A percentile compares a stretch with the other conserved stretches of the same genome.
Evolutionary conservation across 2,113 vertebrate genomes (phyloP).

Genomic region (Callocephalon fimbriatum): DNA sequence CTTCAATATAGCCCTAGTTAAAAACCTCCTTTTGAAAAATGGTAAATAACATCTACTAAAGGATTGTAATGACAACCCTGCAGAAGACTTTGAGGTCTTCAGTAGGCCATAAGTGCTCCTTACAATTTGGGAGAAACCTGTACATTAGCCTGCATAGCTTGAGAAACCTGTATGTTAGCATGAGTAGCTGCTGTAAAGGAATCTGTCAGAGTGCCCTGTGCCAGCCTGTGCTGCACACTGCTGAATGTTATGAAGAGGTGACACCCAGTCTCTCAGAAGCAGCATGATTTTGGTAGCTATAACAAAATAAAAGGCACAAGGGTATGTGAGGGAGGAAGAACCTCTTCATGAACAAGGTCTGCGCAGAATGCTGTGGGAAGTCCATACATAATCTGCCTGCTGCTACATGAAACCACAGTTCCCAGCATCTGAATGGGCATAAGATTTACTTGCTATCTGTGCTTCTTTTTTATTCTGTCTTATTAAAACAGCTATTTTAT

Average conservation of each 20-base stretch:
- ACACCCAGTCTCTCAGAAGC: not conserved
- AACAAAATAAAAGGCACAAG: not conserved
- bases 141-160: accelerated
- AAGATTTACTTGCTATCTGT: not conserved
- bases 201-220: not conserved
- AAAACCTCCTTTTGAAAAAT: not conserved
- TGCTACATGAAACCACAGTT: not conserved
- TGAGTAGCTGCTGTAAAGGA: not conserved
- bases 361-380: not conserved
- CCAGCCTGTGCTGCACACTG: not conserved
- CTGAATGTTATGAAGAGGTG: not conserved
- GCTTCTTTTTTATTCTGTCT: not conserved
- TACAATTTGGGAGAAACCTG: not conserved
- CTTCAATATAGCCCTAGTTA: not conserved
- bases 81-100: not conserved
- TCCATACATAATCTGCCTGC: not conserved
- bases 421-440: not conserved
- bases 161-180: not conserved
- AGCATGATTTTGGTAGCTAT: not conserved
- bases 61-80: not conserved
- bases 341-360: accelerated
- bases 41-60: not conserved
- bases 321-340: not conserved
- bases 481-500: not conserved
- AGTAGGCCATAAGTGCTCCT: not conserved